Evolutionary conservation across 2,888 invertebrate species (phyloP).

Genomic region (Agrotis clavis): DNA sequence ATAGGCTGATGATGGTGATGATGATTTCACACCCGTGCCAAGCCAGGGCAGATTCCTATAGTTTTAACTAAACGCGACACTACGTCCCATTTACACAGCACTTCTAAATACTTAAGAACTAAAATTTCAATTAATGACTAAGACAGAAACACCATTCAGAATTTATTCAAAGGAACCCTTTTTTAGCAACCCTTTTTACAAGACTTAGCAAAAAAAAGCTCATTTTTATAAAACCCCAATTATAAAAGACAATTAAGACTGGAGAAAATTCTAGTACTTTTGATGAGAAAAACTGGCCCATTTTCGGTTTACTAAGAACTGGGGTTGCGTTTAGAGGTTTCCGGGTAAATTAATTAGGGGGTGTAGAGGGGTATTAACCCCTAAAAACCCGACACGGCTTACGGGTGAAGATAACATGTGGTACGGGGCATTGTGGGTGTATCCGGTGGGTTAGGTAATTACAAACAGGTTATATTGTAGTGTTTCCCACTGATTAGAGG

Average conservation of each 20-base stretch:
- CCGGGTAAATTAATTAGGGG: constrained; percentile 52
- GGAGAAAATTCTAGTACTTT: constrained; percentile 20
- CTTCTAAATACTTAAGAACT: neutral
- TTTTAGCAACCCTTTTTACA: constrained; percentile 17
- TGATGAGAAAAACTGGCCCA: constrained; percentile 16
- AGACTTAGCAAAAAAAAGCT: neutral
- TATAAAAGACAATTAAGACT: constrained; percentile 20
- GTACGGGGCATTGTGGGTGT: constrained; percentile 16
- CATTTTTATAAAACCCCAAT: constrained; percentile 37
- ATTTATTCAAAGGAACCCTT: constrained; percentile 15
- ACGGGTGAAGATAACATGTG: constrained; percentile 47
- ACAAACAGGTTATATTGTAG: constrained; percentile 39
- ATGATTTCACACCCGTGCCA: too few relatives aligned
- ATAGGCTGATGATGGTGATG: too few relatives aligned
- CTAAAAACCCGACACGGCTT: constrained; percentile 41
- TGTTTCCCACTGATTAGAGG: constrained; percentile 5
- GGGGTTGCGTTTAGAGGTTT: constrained; percentile 39
- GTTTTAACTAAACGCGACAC: too few relatives aligned
- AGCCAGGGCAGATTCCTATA: too few relatives aligned
- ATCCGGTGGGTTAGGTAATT: constrained; percentile 31
- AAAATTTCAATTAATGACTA: neutral
- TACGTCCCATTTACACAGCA: neutral
- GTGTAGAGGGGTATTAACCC: constrained; percentile 16
- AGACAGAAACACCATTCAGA: neutral
- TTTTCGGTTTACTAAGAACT: constrained; percentile 35